These are phyloP conservation scores for Odocoileus hemionus DNA, from an alignment of 2,113 vertebrate genomes.

Conservation along the genomic window DNA sequence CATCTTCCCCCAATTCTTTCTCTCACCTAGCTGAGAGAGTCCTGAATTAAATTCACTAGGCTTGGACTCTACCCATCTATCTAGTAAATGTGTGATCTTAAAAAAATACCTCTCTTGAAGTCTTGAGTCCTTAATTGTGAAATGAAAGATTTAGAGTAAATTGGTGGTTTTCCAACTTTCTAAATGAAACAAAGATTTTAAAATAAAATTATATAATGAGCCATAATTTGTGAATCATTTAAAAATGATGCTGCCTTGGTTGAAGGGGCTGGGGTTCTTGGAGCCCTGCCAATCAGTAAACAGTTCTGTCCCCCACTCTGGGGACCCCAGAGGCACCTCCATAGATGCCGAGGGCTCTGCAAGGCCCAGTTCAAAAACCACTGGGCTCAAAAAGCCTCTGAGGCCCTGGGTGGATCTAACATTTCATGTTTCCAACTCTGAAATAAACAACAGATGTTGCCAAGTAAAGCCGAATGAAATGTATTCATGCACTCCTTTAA, in stretches of 20 bases:
- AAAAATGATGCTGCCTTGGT: slow-evolving; percentile 17
- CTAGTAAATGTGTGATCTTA: background rate
- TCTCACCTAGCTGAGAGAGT: background rate
- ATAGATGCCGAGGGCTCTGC: background rate
- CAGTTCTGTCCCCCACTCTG: background rate
- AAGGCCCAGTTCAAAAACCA: slow-evolving; percentile 63
- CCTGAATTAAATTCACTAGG: background rate
- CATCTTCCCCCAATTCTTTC: background rate
- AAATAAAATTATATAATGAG: slow-evolving; percentile 32
- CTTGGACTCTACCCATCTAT: background rate
- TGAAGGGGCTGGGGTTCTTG: slow-evolving; percentile 20
- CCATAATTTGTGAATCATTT: slow-evolving; percentile 28
- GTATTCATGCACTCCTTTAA: slow-evolving; percentile 64
- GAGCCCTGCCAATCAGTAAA: slow-evolving; percentile 3
- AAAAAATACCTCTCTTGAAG: background rate
- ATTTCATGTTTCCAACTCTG: slow-evolving; percentile 68
- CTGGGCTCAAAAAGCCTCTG: slow-evolving; percentile 47
- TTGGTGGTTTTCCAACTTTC: slow-evolving; percentile 30
- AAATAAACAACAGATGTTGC: slow-evolving; percentile 76
- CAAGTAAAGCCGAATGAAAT: slow-evolving; percentile 63
- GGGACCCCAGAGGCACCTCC: background rate
- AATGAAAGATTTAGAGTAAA: slow-evolving; percentile 7
- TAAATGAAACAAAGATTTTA: slow-evolving; percentile 33
- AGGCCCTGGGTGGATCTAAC: slow-evolving; percentile 59
- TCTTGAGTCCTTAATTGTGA: slow-evolving; percentile 11